Evolutionary conservation across 2,113 vertebrate genomes (phyloP), one percentile per base, ranked within the genome.

Genomic region (Hippocampus guttulatus): DNA sequence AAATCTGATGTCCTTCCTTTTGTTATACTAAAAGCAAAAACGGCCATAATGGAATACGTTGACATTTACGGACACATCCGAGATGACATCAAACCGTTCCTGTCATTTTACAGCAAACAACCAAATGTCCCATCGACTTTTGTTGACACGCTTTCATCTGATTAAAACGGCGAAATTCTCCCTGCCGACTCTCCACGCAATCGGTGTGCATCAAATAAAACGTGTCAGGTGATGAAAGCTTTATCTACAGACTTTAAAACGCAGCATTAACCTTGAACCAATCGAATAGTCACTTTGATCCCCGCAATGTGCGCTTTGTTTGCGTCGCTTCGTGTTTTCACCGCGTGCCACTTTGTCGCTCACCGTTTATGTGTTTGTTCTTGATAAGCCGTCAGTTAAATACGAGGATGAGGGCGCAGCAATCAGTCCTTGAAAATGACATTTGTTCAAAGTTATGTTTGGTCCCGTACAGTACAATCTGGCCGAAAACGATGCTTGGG

Each of bases 361-460:
- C 60, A 61, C 49, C 14, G 60, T 45, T 25, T 30, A 74, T 67
- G 58, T 23, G 62, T 43, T 52, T 69, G 77, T 65, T 68, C 58
- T 23, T 40, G 52, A 67, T 38, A 14, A 64, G 70, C 70, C 67
- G 69, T 67, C 60, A 21, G 25, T 63, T 65, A 58, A 67, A 71
- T 68, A 64, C 60, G 78, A 72, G 67, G 72, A 68, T 74, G 78
- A 78, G 76, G 76, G 64, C 61, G 70, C 74, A 54, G 85, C 80
- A 85, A 80, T 88, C 70, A 45, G 75, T 77, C 79, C 72, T 12
- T 27, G 83, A 85, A 89, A 86, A 85, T 89, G 82, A 67, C 73
- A 75, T 85, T 82, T 84, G 84, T 92, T 92, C 91, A 89, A 84
- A 85, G 85, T 75, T 75, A 77, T 81, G 77, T 88, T 91, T 93